Percentiles rank a stretch among this genome's conserved stretches.
These are phyloP conservation scores for Pelvicachromis taeniatus DNA, from an alignment of 2,113 vertebrate species.

Conservation along the genomic window DNA sequence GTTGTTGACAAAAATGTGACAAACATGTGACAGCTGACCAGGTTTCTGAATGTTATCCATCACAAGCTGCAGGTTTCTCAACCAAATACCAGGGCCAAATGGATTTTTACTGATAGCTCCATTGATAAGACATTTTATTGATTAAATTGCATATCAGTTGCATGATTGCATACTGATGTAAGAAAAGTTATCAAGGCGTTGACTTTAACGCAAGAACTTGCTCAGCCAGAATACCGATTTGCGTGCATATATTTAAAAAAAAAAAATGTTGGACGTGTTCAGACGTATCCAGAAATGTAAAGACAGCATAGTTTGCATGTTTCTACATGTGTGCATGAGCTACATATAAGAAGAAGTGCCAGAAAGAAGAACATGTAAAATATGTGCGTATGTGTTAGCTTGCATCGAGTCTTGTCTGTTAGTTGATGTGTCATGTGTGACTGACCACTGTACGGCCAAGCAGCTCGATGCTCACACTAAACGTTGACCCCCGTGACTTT, in stretches of 20 bases:
- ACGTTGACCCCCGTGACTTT: slow-evolving; percentile 25
- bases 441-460: neutral
- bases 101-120: neutral
- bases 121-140: neutral
- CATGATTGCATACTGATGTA: neutral
- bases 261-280: neutral
- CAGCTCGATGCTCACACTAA: neutral
- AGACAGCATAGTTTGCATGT: neutral
- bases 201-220: neutral
- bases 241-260: neutral
- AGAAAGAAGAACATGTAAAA: neutral
- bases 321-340: neutral
- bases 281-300: neutral
- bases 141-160: neutral
- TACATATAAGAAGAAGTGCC: neutral
- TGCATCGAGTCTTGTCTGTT: neutral
- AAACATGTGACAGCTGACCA: neutral
- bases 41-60: neutral
- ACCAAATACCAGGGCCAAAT: neutral
- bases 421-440: neutral
- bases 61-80: neutral
- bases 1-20: neutral
- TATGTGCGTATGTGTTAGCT: neutral
- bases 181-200: neutral
- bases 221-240: neutral